Percentiles rank a stretch among this genome's conserved stretches.
Conservation (phyloP, 1,140 invertebrate species). For the Metaphire vulgaris region DNA sequence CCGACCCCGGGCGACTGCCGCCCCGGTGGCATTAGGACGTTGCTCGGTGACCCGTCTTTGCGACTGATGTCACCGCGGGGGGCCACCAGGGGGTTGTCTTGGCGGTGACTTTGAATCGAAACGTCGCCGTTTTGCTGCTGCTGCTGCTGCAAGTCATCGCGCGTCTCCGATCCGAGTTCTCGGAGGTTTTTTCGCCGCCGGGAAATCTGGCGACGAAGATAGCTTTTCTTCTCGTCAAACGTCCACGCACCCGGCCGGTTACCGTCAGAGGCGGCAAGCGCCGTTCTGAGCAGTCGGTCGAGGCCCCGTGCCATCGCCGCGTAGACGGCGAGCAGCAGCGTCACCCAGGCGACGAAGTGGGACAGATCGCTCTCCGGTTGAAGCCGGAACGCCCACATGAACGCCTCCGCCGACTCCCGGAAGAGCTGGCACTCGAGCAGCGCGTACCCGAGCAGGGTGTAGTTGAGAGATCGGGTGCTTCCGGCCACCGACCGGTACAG, state of each 20-base stretch:
- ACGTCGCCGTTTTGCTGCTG: too few relatives aligned
- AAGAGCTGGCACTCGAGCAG: slow-evolving; percentile 23
- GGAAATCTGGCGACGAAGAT: neutral
- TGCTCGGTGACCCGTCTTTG: too few relatives aligned
- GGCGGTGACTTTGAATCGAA: too few relatives aligned
- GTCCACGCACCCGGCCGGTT: neutral
- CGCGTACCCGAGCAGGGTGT: slow-evolving; percentile 25
- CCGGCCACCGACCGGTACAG: slow-evolving; percentile 1
- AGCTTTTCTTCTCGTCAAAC: neutral
- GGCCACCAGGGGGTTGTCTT: too few relatives aligned
- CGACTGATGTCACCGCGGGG: too few relatives aligned
- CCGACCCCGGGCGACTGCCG: too few relatives aligned
- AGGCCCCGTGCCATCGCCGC: neutral
- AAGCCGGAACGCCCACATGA: neutral
- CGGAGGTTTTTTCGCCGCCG: too few relatives aligned
- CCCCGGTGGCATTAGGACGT: too few relatives aligned
- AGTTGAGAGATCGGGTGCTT: slow-evolving; percentile 19
- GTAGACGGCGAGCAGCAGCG: neutral
- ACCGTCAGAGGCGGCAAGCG: neutral
- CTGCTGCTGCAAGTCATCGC: too few relatives aligned
- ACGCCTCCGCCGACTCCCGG: slow-evolving; percentile 18
- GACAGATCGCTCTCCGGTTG: neutral
- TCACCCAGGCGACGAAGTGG: neutral
- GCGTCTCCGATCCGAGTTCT: too few relatives aligned
- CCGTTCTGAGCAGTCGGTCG: neutral